Evolutionary conservation across 2,113 vertebrate genomes (phyloP).

Genomic region (Gallinago undulata): DNA sequence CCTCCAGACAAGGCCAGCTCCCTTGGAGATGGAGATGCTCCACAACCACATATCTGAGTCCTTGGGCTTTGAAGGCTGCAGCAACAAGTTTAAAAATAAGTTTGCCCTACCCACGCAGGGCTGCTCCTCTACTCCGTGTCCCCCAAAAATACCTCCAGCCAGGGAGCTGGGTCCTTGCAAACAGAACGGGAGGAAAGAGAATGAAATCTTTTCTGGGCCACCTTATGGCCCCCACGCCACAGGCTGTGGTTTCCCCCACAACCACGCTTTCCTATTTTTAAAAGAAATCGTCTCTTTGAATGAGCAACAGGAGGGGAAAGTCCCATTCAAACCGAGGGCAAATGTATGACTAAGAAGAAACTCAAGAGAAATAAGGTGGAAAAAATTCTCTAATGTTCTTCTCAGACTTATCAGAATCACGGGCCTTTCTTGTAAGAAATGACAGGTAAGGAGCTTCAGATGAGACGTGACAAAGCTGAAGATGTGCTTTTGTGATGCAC

Average conservation of each 20-base stretch:
- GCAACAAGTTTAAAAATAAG: background rate
- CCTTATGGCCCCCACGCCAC: rapidly evolving
- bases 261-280: background rate
- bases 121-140: background rate
- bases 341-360: background rate
- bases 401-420: background rate
- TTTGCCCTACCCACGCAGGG: rapidly evolving
- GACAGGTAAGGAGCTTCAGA: background rate
- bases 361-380: background rate
- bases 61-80: background rate
- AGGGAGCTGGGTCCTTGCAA: background rate
- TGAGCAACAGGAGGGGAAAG: background rate
- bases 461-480: rapidly evolving
- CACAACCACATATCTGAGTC: rapidly evolving
- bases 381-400: background rate
- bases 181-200: background rate
- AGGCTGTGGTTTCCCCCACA: background rate
- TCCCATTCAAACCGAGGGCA: background rate
- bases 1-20: background rate
- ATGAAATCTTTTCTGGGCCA: too few species aligned
- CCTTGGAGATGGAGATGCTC: rapidly evolving
- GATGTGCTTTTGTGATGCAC: rapidly evolving
- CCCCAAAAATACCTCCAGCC: background rate
- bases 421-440: background rate
- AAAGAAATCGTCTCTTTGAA: background rate